Percentiles rank a stretch among this genome's conserved stretches.
Conservation (phyloP, 2,797 vertebrate genomes). For the Halcyon chelicuti region DNA sequence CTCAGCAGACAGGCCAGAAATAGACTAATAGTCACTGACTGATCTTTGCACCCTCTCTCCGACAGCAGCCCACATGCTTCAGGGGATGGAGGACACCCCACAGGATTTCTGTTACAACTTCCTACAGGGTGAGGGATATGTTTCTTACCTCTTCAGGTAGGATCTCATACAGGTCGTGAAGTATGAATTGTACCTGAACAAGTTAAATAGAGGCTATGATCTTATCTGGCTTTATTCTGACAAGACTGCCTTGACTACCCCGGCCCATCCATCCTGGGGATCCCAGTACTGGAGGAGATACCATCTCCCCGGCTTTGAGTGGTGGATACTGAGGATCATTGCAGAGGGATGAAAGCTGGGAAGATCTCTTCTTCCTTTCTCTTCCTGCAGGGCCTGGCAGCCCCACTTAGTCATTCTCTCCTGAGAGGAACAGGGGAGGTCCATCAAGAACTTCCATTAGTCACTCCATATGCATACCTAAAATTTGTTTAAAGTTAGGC, state of each 20-base stretch:
- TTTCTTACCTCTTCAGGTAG: neutral
- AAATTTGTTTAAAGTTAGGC: neutral
- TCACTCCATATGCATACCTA: neutral
- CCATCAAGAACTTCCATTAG: neutral
- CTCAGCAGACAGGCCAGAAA: neutral
- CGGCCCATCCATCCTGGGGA: neutral
- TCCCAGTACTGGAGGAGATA: neutral
- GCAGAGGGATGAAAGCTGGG: neutral
- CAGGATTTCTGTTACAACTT: neutral
- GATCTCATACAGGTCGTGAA: neutral
- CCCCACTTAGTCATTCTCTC: neutral
- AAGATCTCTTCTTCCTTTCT: neutral
- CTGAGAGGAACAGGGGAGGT: neutral
- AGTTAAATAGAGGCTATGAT: neutral
- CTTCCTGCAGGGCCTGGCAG: neutral
- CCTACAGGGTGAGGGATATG: accelerated
- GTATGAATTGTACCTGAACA: neutral
- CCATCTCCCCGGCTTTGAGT: neutral
- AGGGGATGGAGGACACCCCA: neutral
- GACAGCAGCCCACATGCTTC: neutral
- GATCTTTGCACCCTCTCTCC: neutral
- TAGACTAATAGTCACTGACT: neutral
- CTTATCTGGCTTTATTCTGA: neutral
- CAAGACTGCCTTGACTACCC: neutral
- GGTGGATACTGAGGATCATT: neutral